Evolutionary conservation across 2,888 invertebrate genomes (phyloP).

Genomic region (Fissipunctia ypsillon): DNA sequence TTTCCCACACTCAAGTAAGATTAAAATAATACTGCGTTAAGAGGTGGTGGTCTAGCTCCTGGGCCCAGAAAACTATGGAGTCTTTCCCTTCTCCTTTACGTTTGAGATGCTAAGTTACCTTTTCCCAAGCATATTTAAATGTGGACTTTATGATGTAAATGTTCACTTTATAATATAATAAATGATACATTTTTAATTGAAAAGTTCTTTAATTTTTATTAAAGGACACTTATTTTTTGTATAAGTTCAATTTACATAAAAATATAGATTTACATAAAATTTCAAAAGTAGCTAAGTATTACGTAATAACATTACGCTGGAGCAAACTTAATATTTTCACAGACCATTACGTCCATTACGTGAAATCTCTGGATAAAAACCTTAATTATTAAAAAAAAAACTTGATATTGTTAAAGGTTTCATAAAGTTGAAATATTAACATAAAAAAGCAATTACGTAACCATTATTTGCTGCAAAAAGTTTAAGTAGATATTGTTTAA

Average conservation of each 20-base stretch:
- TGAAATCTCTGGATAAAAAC: conserved; percentile 13
- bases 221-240: not conserved
- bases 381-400: conserved; percentile 9
- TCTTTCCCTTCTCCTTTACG: no score
- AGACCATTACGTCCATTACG: conserved; percentile 5
- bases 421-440: conserved; percentile 24
- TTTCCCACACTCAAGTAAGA: no score
- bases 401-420: conserved; percentile 8
- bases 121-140: not conserved
- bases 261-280: not conserved
- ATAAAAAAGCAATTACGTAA: conserved; percentile 29
- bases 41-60: no score
- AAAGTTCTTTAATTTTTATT: not conserved
- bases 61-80: no score
- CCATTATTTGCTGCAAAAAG: conserved; percentile 37
- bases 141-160: not conserved
- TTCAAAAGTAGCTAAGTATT: not conserved
- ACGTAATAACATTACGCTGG: not conserved
- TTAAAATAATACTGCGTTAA: no score
- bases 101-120: not conserved
- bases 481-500: conserved; percentile 24
- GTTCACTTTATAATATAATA: not conserved
- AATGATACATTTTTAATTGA: not conserved
- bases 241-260: not conserved
- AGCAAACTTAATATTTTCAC: conserved; percentile 15